Evolutionary conservation across 2,888 invertebrate species (phyloP).

Genomic region (Trichacis sp.): DNA sequence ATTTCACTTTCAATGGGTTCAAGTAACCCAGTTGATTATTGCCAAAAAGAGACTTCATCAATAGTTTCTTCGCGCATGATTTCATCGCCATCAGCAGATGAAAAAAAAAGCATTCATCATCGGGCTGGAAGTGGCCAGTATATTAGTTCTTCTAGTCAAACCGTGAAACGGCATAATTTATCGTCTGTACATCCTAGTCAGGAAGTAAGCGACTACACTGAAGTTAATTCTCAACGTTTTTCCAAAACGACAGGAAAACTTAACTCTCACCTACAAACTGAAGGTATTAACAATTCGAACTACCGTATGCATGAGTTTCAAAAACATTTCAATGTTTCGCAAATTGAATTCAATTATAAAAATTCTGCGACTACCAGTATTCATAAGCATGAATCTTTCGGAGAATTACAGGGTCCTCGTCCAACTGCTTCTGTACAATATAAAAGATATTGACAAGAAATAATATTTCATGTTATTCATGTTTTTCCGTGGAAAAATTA

Average conservation of each 20-base stretch:
- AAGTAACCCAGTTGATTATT: constrained; percentile 82
- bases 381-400: constrained; percentile 83
- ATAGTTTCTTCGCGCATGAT: constrained; percentile 82
- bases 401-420: constrained; percentile 80
- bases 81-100: constrained; percentile 80
- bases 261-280: constrained; percentile 77
- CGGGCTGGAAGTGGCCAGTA: constrained; percentile 80
- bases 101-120: constrained; percentile 84
- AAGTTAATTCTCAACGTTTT: constrained; percentile 73
- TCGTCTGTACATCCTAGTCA: constrained; percentile 83
- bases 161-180: constrained; percentile 80
- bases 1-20: constrained; percentile 79
- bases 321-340: constrained; percentile 79
- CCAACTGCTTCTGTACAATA: constrained; percentile 83
- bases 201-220: constrained; percentile 73
- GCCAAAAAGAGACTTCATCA: constrained; percentile 77
- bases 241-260: constrained; percentile 79
- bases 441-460: constrained; percentile 86
- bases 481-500: constrained; percentile 9
- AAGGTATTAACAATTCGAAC: constrained; percentile 77
- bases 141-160: constrained; percentile 76
- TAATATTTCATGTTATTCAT: constrained; percentile 83
- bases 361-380: constrained; percentile 73
- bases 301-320: constrained; percentile 74
- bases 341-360: constrained; percentile 81